These are phyloP conservation scores for Karalla daura DNA, from an alignment of 2,797 vertebrate genomes.

Conservation along the genomic window DNA sequence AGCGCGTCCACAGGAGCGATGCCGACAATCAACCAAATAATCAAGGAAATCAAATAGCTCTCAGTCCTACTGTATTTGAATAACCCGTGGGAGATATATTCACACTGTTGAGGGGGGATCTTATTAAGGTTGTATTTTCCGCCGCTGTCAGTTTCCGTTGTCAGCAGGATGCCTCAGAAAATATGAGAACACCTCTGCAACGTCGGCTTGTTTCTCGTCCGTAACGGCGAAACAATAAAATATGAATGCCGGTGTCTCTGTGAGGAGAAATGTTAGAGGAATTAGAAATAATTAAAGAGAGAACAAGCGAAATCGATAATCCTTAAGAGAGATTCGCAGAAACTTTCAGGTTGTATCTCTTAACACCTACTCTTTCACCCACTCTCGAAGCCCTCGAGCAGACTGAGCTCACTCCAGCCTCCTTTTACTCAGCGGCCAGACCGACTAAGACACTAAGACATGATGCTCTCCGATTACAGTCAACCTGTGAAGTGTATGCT, in stretches of 20 bases:
- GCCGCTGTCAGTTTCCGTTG: neutral
- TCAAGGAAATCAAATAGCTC: conserved; percentile 47
- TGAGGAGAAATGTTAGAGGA: neutral
- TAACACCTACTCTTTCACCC: conserved; percentile 16
- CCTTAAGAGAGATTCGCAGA: too few relatives aligned
- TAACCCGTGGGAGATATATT: conserved; percentile 2
- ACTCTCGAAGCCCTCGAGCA: neutral
- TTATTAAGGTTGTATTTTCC: conserved; percentile 24
- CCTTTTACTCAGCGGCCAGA: conserved; percentile 2
- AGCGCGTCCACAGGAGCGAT: conserved; percentile 27
- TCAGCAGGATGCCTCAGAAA: conserved; percentile 1
- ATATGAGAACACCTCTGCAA: conserved; percentile 4
- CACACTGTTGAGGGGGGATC: conserved; percentile 6
- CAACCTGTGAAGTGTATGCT: neutral
- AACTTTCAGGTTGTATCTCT: neutral
- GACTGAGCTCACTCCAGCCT: conserved; percentile 5
- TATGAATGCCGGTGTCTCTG: neutral
- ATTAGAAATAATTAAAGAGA: neutral
- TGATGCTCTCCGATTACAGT: conserved; percentile 3
- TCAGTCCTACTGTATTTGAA: neutral
- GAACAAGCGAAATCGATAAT: too few relatives aligned
- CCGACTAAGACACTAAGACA: conserved; percentile 19
- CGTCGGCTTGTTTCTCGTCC: neutral
- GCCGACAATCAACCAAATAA: conserved; percentile 56
- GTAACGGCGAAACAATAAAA: neutral